A percentile compares a stretch with the other conserved stretches of the same genome.
Evolutionary conservation across 2,888 invertebrate genomes (phyloP).

Genomic region (Monoplex corrugatus): DNA sequence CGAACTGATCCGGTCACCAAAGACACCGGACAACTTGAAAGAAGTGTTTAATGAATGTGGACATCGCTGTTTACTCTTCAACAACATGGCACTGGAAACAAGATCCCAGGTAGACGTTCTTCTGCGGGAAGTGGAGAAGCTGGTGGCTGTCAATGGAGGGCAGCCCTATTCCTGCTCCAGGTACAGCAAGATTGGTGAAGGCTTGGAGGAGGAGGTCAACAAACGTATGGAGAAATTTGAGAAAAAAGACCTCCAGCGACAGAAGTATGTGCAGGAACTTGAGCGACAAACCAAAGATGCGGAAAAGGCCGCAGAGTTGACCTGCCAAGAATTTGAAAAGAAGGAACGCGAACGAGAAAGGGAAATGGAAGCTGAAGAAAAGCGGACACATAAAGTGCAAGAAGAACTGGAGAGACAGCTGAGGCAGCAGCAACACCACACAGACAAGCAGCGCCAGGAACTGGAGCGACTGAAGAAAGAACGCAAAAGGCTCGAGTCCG

Average conservation of each 20-base stretch:
- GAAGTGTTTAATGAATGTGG: slow-evolving; percentile 43
- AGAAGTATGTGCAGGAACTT: slow-evolving; percentile 40
- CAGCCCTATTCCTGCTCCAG: slow-evolving; percentile 52
- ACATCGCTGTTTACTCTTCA: slow-evolving; percentile 50
- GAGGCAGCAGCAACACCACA: slow-evolving; percentile 36
- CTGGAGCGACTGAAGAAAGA: slow-evolving; percentile 15
- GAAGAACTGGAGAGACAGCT: slow-evolving; percentile 25
- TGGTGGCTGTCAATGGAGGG: slow-evolving; percentile 49
- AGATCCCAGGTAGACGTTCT: slow-evolving; percentile 50
- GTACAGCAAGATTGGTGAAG: slow-evolving; percentile 38
- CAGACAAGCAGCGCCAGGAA: neutral
- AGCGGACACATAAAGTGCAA: neutral
- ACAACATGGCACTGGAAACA: slow-evolving; percentile 51
- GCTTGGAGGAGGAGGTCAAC: slow-evolving; percentile 60
- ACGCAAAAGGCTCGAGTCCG: neutral
- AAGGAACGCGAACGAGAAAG: slow-evolving; percentile 42
- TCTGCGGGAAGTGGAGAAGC: slow-evolving; percentile 46
- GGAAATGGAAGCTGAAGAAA: neutral
- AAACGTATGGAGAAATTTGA: slow-evolving; percentile 58
- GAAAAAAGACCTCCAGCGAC: slow-evolving; percentile 56
- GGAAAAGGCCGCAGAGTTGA: slow-evolving; percentile 51
- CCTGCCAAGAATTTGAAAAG: slow-evolving; percentile 31
- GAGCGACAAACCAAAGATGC: slow-evolving; percentile 57
- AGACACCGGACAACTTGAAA: neutral
- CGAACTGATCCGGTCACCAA: slow-evolving; percentile 35